A percentile compares a stretch with the other conserved stretches of the same genome.
phyloP scores from a whole-genome alignment of 2,797 vertebrate species.

The Tauraco hartlaubi region DNA sequence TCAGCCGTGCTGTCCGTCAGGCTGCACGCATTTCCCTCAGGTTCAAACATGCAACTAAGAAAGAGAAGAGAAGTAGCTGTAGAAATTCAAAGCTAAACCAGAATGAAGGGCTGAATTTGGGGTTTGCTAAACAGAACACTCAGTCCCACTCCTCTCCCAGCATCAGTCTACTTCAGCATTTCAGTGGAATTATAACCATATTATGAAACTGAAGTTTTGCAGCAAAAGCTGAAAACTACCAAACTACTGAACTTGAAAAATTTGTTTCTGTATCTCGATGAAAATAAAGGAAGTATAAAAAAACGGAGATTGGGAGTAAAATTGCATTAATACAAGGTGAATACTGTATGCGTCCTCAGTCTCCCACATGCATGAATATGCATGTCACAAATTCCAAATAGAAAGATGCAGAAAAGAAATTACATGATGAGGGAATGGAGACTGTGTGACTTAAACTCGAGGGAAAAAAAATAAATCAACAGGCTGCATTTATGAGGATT shows the following conservation, averaged over 20 bases:
- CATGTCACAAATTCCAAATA: neutral
- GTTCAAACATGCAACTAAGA: conserved; percentile 93
- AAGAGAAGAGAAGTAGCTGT: conserved; percentile 35
- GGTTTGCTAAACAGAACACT: neutral
- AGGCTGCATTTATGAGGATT: neutral
- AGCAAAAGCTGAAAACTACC: neutral
- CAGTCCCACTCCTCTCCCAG: neutral
- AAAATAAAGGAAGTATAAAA: neutral
- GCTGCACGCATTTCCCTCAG: conserved; percentile 96
- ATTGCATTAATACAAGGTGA: neutral
- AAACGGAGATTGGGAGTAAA: neutral
- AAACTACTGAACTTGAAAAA: neutral
- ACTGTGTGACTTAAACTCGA: neutral
- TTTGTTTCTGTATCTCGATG: neutral
- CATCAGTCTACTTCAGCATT: neutral
- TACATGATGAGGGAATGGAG: neutral
- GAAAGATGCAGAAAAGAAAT: neutral
- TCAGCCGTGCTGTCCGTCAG: conserved; percentile 97
- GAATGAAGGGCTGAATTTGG: neutral
- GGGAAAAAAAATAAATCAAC: neutral
- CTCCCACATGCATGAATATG: neutral
- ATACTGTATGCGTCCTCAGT: neutral
- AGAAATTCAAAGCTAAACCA: conserved; percentile 7
- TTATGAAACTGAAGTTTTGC: neutral
- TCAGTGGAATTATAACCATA: neutral